These are phyloP conservation scores for Lasioglossum zephyrum DNA, from an alignment of 2,888 invertebrate genomes.

Conservation along the genomic window DNA sequence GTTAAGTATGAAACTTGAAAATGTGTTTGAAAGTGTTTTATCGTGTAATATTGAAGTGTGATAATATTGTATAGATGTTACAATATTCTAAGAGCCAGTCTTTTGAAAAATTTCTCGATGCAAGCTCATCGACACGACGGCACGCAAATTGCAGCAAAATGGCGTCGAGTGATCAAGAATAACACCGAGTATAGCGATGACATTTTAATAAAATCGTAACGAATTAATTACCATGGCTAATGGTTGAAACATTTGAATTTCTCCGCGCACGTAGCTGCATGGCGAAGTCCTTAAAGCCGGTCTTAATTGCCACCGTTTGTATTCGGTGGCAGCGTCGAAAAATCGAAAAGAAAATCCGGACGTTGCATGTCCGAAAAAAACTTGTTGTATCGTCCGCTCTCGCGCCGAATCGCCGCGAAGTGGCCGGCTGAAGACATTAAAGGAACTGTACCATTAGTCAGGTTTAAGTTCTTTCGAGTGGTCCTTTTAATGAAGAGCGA, in stretches of 20 bases:
- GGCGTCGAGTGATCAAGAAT: background rate
- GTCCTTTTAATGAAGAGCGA: constrained; percentile 72
- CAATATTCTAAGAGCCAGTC: background rate
- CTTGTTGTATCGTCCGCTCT: constrained; percentile 25
- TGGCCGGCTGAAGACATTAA: constrained; percentile 69
- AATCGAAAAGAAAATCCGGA: background rate
- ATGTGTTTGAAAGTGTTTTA: too few species aligned
- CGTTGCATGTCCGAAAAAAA: constrained; percentile 28
- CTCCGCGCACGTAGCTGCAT: background rate
- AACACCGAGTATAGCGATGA: background rate
- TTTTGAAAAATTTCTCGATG: too few species aligned
- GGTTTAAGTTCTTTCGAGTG: constrained; percentile 63
- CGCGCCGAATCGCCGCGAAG: constrained; percentile 51
- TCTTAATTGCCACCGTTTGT: background rate
- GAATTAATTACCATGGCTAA: background rate
- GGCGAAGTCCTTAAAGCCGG: background rate
- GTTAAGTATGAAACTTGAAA: too few species aligned
- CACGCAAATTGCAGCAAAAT: background rate
- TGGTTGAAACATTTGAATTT: background rate
- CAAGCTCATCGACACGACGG: background rate
- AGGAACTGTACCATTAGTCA: constrained; percentile 67
- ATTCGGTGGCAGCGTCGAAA: background rate
- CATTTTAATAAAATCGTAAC: background rate
- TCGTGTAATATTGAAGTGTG: too few species aligned
- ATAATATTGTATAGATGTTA: background rate